Evolutionary conservation across 2,113 vertebrate species (phyloP).

Genomic region (Morone chrysops): DNA sequence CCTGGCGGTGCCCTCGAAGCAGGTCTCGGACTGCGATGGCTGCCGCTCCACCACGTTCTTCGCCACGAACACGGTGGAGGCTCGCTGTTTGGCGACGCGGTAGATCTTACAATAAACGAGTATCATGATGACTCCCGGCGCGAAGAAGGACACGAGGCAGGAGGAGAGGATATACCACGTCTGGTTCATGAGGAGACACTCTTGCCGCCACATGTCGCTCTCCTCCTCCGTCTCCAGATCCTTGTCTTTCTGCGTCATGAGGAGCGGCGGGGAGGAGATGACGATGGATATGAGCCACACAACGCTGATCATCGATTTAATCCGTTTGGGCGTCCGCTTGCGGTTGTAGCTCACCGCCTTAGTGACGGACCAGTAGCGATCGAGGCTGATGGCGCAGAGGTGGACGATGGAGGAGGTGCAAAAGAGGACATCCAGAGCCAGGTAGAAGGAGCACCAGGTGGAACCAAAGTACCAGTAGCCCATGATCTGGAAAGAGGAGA

Average conservation of each 20-base stretch:
- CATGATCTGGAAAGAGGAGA: conserved; percentile 77
- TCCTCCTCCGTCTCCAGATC: not conserved
- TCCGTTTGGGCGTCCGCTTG: conserved; percentile 86
- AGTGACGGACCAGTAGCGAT: conserved; percentile 92
- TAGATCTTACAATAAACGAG: conserved; percentile 91
- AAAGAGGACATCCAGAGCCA: conserved; percentile 90
- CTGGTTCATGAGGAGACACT: conserved; percentile 88
- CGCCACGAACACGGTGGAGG: conserved; percentile 81
- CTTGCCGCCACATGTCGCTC: not conserved
- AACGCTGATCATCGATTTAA: conserved; percentile 85
- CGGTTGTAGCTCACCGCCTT: conserved; percentile 88
- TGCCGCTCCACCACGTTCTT: conserved; percentile 76
- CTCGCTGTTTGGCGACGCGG: conserved; percentile 84
- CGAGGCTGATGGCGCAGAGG: conserved; percentile 91
- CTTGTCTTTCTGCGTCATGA: conserved; percentile 74
- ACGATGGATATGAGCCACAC: conserved; percentile 87
- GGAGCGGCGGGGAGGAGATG: conserved; percentile 89
- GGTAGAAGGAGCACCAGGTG: conserved; percentile 90
- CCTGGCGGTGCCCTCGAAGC: conserved; percentile 54
- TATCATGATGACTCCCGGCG: conserved; percentile 89
- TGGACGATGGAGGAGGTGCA: conserved; percentile 92
- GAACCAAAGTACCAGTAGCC: conserved; percentile 89
- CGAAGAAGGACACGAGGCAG: conserved; percentile 89
- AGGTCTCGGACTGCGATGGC: conserved; percentile 78
- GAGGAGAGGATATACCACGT: conserved; percentile 92